Conservation (phyloP, 2,113 vertebrate genomes). For the Corapipo altera region DNA sequence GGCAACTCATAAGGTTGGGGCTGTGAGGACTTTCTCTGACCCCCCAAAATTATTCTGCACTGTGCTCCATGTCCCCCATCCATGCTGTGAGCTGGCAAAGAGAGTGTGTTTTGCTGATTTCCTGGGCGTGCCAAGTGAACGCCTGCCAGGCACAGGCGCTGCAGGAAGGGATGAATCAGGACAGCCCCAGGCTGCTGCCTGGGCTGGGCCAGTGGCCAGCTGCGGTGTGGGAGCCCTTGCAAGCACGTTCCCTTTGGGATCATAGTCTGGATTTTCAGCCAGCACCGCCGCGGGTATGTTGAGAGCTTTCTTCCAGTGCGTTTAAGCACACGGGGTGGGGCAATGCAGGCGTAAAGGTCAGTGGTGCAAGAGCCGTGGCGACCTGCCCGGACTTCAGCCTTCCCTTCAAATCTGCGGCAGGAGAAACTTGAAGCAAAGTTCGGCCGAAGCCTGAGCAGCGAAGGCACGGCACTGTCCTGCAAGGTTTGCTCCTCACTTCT, state of each 20-base stretch:
- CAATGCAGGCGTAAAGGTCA: not conserved
- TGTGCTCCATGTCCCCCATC: not conserved
- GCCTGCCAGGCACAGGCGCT: not conserved
- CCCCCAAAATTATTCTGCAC: not conserved
- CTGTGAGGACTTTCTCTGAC: not conserved
- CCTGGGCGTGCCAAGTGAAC: not conserved
- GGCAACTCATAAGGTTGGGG: not conserved
- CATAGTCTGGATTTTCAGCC: not conserved
- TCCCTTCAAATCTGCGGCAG: not conserved
- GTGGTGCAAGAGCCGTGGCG: fast-evolving
- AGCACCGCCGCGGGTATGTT: fast-evolving
- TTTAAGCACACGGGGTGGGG: not conserved
- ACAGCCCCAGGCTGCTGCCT: not conserved
- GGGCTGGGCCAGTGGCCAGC: not conserved
- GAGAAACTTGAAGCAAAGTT: not conserved
- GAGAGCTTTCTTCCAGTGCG: not conserved
- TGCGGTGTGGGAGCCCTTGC: not conserved
- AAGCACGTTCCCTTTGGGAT: fast-evolving
- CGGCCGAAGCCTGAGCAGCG: fast-evolving
- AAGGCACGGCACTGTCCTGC: not conserved
- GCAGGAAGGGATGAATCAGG: fast-evolving
- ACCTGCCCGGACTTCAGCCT: constrained; percentile 6
- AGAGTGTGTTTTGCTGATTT: fast-evolving
- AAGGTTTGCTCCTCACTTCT: constrained; percentile 16
- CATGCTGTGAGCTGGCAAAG: fast-evolving